Base-by-base conservation (phyloP, 1,140 invertebrate genomes). In the Argopecten irradians region DNA sequence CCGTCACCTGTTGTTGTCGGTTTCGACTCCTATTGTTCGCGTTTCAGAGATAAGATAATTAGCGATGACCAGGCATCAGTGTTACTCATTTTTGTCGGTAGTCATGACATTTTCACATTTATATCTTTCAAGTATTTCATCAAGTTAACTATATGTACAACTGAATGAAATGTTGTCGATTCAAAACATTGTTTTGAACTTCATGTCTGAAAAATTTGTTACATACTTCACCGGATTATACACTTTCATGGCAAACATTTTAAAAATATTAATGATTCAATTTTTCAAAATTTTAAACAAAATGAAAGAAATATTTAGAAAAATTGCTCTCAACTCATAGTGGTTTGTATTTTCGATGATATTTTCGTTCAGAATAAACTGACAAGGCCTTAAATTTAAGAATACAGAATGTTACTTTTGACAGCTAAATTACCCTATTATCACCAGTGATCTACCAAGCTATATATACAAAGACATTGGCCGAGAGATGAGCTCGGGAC, bases 21-120 rank as follows among this genome's bases (percentile, higher is more conserved):
- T n/a, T 71, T 71, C 55, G 28, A 71, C 22, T 71, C 55, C 55
- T 71, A 71, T 71, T 71, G n/a, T 71, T 7, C n/a, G 28, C 55
- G 55, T 22, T 71, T 71, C 7, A 71, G 3, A 71, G 55, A 71
- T 71, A 71, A 71, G 55, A 71, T 71, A 71, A 71, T 71, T 71
- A 71, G 55, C 55, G 55, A 71, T 71, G 55, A 71, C 55, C 55
- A 71, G 5, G 55, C 1, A 71, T n/a, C 55, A 71, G 1, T 71
- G n/a, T 71, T 28, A 5, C 28, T 28, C 8, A 71, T 3, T 3
- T 16, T 71, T n/a, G 55, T 71, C 22, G 55, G 22, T 28, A 71
- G 55, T 28, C 55, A 71, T 71, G 55, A 71, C 55, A 71, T 71
- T 71, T 71, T 71, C 55, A 71, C 55, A 71, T 71, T 71, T 71